Evolutionary conservation across 2,113 vertebrate genomes (phyloP).

Genomic region (Alligator sinensis): DNA sequence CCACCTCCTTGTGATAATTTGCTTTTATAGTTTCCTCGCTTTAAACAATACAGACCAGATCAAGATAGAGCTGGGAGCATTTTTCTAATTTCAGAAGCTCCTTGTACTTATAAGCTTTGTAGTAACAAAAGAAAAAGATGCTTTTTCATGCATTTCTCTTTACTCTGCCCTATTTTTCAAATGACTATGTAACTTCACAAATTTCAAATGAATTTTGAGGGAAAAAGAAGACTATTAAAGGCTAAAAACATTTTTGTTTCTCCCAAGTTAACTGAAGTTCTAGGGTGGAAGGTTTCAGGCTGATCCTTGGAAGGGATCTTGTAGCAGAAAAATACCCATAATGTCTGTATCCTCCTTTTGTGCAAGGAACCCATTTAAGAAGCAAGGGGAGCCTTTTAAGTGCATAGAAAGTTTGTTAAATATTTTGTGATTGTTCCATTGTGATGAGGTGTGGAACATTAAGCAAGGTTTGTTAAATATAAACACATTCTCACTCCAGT

Average conservation of each 20-base stretch:
- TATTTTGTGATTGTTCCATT: not conserved
- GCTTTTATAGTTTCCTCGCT: not conserved
- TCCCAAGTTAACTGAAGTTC: too few relatives aligned
- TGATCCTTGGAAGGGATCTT: too few relatives aligned
- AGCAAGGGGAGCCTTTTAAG: not conserved
- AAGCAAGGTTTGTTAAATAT: not conserved
- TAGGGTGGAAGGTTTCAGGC: too few relatives aligned
- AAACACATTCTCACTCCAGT: not conserved
- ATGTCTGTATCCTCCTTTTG: too few relatives aligned
- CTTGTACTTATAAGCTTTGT: not conserved
- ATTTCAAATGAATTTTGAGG: too few relatives aligned
- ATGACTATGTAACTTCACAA: too few relatives aligned
- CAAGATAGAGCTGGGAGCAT: not conserved
- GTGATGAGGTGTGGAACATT: too few relatives aligned
- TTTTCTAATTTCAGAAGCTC: not conserved
- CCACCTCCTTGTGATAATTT: not conserved
- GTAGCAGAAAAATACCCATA: not conserved
- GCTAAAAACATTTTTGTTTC: too few relatives aligned
- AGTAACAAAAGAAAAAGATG: not conserved
- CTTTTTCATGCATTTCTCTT: not conserved
- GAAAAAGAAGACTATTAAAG: too few relatives aligned
- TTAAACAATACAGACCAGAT: not conserved
- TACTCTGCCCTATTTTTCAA: too few relatives aligned
- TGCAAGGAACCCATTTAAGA: not conserved
- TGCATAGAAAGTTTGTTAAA: not conserved